These are phyloP conservation scores for Psettodes erumei DNA, from an alignment of 2,113 vertebrate genomes.

Conservation along the genomic window DNA sequence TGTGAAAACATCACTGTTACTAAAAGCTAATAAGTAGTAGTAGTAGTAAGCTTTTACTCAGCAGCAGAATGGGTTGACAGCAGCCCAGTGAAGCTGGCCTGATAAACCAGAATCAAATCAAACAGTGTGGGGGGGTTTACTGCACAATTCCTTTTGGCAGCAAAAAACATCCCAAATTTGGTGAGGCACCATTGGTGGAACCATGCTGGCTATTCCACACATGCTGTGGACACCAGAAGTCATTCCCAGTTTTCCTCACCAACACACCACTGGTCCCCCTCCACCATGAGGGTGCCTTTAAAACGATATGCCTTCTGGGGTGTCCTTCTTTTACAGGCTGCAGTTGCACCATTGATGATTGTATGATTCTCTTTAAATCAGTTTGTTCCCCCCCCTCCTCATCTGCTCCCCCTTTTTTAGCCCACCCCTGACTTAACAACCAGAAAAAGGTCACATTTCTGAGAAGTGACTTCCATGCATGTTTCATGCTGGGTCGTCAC, in stretches of 20 bases:
- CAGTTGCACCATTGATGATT: conserved; percentile 72
- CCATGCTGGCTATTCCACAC: conserved; percentile 72
- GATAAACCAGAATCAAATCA: conserved; percentile 14
- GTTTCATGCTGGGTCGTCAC: conserved; percentile 85
- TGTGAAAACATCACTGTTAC: neutral
- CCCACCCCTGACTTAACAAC: conserved; percentile 77
- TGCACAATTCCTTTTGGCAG: conserved; percentile 71
- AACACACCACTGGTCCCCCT: conserved; percentile 64
- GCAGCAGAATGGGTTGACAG: neutral
- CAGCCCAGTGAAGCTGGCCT: neutral
- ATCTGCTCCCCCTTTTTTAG: conserved; percentile 32
- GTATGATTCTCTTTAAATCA: conserved; percentile 79
- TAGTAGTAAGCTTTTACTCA: no score
- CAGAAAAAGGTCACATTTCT: conserved; percentile 85
- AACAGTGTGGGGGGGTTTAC: conserved; percentile 29
- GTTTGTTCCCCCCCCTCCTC: conserved; percentile 53
- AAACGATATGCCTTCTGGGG: conserved; percentile 77
- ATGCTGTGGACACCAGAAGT: conserved; percentile 72
- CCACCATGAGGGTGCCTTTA: conserved; percentile 71
- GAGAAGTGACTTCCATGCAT: conserved; percentile 82
- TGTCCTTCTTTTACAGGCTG: conserved; percentile 65
- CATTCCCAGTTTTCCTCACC: conserved; percentile 77
- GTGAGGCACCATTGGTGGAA: conserved; percentile 70
- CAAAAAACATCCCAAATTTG: conserved; percentile 72
- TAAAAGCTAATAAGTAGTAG: no score